A percentile compares a stretch with the other conserved stretches of the same genome.
These are phyloP conservation scores for Rhizomys pruinosus DNA, from an alignment of 2,113 vertebrate species.

Conservation along the genomic window DNA sequence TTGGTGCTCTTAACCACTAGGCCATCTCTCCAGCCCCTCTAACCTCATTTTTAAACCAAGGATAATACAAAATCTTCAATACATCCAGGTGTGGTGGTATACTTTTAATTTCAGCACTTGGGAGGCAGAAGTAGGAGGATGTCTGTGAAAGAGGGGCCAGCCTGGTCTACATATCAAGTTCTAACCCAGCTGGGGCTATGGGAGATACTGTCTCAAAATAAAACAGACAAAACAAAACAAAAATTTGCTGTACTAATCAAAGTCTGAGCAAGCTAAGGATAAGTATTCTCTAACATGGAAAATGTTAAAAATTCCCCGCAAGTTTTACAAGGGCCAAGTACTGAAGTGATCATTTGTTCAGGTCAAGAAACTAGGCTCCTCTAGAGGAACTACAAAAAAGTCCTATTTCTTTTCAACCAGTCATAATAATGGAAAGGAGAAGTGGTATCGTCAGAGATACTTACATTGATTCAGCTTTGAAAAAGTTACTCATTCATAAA, in stretches of 20 bases:
- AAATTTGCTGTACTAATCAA: no score
- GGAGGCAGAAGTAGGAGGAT: no score
- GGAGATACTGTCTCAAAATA: no score
- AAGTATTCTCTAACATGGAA: neutral
- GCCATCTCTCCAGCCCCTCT: no score
- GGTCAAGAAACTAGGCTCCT: neutral
- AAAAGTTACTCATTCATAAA: neutral
- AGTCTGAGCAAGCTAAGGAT: neutral
- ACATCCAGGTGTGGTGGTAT: no score
- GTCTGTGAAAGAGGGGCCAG: no score
- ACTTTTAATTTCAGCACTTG: no score
- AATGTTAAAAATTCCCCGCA: neutral
- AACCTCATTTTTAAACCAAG: neutral
- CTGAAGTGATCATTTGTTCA: neutral
- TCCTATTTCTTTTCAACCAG: slow-evolving; percentile 24
- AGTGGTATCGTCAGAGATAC: neutral
- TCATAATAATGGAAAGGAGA: neutral
- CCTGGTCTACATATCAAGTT: no score
- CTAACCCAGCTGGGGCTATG: no score
- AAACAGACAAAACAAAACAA: no score
- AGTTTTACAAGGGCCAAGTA: neutral
- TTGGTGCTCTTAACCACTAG: no score
- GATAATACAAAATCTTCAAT: neutral
- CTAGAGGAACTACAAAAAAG: neutral
- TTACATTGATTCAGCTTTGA: neutral